A percentile compares a stretch with the other conserved stretches of the same genome.
Conservation (phyloP, 2,113 vertebrate genomes). For the Lophotis ruficrista region DNA sequence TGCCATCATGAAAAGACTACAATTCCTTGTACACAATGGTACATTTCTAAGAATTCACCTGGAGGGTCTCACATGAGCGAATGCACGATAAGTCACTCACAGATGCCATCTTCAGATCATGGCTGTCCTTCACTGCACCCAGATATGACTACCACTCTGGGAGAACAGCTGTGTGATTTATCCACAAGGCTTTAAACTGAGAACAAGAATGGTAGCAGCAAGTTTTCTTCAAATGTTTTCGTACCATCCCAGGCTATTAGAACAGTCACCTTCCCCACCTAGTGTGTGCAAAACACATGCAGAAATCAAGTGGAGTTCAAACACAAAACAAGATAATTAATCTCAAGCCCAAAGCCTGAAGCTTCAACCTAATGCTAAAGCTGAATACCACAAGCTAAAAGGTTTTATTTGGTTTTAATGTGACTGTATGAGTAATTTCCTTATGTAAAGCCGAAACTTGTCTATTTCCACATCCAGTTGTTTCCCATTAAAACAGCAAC, state of each 20-base stretch:
- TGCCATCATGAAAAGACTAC: neutral
- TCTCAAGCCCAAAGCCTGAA: neutral
- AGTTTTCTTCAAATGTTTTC: neutral
- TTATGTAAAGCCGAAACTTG: neutral
- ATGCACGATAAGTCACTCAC: neutral
- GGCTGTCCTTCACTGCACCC: neutral
- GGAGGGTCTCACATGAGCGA: neutral
- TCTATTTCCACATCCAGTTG: neutral
- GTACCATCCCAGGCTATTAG: neutral
- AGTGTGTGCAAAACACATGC: neutral
- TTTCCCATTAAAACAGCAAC: neutral
- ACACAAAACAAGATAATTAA: neutral
- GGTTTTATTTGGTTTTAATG: neutral
- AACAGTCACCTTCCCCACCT: neutral
- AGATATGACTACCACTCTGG: neutral
- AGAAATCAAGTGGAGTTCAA: neutral
- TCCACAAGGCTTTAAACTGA: neutral
- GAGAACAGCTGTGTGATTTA: neutral
- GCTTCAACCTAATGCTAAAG: neutral
- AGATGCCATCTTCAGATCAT: neutral
- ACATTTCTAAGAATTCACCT: neutral
- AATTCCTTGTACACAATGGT: neutral
- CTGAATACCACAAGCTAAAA: neutral
- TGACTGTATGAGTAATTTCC: neutral
- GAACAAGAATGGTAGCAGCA: neutral